These are phyloP conservation scores for Noctuana brunneofusca DNA, from an alignment of 2,888 invertebrate genomes.

Conservation along the genomic window DNA sequence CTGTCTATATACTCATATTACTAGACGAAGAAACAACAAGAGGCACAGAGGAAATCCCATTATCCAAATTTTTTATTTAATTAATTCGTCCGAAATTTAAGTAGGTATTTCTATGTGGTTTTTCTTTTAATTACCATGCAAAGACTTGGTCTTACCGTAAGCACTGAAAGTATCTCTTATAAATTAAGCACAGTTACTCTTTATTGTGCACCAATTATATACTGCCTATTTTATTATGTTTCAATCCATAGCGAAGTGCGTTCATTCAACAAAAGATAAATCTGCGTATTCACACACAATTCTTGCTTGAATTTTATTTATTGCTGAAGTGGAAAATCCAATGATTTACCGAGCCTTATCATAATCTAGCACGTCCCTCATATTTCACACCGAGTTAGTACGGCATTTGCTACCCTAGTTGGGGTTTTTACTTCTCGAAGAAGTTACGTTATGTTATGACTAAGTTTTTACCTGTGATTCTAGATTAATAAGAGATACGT, in stretches of 20 bases:
- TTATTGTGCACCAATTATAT: no score
- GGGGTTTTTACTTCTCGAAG: slow-evolving; percentile 36
- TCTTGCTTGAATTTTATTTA: neutral
- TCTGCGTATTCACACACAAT: neutral
- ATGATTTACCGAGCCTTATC: slow-evolving; percentile 79
- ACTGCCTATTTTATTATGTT: no score
- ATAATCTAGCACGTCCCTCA: slow-evolving; percentile 79
- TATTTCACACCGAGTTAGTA: slow-evolving; percentile 71
- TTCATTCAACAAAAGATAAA: neutral
- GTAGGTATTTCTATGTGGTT: no score
- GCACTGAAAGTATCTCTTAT: no score
- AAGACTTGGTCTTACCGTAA: no score
- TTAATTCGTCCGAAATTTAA: no score
- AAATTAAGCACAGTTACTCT: no score
- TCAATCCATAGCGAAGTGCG: neutral
- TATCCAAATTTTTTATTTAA: no score
- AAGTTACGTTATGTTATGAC: slow-evolving; percentile 40
- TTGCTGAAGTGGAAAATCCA: slow-evolving; percentile 69
- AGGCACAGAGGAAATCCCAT: no score
- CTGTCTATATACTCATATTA: no score
- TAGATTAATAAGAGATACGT: neutral
- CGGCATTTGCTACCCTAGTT: slow-evolving; percentile 37
- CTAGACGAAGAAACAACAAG: no score
- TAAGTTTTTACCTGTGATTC: neutral
- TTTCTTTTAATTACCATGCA: no score